Base-by-base conservation (phyloP, 2,113 vertebrate species). In the Saccopteryx bilineata region DNA sequence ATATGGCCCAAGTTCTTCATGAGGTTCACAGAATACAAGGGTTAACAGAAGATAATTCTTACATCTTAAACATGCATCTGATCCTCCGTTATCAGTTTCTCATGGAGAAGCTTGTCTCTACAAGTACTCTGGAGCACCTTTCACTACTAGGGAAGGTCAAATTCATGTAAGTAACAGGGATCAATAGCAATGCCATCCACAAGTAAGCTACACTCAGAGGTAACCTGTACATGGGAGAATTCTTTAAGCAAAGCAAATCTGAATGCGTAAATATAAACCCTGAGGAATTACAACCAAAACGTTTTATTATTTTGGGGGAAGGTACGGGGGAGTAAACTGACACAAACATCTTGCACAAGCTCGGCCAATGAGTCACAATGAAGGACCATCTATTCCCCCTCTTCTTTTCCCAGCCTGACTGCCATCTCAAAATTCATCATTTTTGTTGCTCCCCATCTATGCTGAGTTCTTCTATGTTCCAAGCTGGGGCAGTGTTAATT, bases 401-500 rank as follows among this genome's bases (percentile, higher is more conserved):
- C 61, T 50, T 68, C 33, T 89, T 96, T 83, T 56, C 87, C 61
- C 54, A 28, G 56, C 71, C 31, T 33, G 33, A 88, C 69, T 63
- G 86, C 89, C 31, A 95, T 66, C 74, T 94, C 91, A 46, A 69
- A 97, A 91, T 58, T 68, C 39, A 89, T 56, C 60, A 4, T 92
- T 87, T 80, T 68, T 72, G 68, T 83, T 89, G 61, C 23, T 95
- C 68, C 39, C 48, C 48, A 89, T 80, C 86, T 79, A 82, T 68
- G 85, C 78, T 66, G 86, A 93, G 74, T 87, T 87, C 58, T 63
- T 92, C 91, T 75, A 24, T 26, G 19, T 96, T 91, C 93, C 93
- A 94, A 91, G 93, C 68, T 94, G 69, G 56, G 91, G 87, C 89
- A 91, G 91, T 97, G 94, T 97, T 94, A 94, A 96, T 91, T 97